A percentile compares a stretch with the other conserved stretches of the same genome.
These are phyloP conservation scores for Phortica okadai DNA, from an alignment of 2,888 invertebrate species.

Conservation along the genomic window DNA sequence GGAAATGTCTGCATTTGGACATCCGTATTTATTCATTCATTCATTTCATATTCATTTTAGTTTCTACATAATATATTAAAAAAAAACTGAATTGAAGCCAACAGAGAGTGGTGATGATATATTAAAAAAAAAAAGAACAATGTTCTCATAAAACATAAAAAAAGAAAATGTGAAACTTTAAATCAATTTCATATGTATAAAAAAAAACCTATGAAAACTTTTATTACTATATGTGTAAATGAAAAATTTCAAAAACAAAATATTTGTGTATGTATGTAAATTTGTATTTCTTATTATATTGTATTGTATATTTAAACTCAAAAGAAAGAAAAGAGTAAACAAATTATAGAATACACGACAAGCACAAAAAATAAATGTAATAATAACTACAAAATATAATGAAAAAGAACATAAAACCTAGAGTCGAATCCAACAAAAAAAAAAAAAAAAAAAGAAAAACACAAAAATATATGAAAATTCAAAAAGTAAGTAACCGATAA, in stretches of 20 bases:
- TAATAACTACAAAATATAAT: background rate
- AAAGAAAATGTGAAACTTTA: background rate
- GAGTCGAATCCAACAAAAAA: no score
- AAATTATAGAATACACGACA: background rate
- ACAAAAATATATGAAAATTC: no score
- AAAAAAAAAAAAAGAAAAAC: no score
- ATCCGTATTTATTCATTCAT: no score
- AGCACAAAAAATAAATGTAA: background rate
- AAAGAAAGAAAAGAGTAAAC: background rate
- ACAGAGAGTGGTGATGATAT: no score
- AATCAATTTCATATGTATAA: background rate
- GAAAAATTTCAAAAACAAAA: background rate
- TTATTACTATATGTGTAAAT: background rate
- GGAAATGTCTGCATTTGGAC: no score
- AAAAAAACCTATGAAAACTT: background rate
- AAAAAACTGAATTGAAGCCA: no score
- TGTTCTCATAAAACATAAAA: background rate
- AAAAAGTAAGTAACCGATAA: no score
- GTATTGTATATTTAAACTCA: background rate
- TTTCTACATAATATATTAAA: no score
- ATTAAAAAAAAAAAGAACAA: no score
- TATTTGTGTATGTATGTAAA: background rate
- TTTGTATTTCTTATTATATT: background rate
- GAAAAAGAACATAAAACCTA: no score
- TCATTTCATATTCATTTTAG: no score